Evolutionary conservation across 2,888 invertebrate genomes (phyloP).

Genomic region (Sinotaia quadrata): DNA sequence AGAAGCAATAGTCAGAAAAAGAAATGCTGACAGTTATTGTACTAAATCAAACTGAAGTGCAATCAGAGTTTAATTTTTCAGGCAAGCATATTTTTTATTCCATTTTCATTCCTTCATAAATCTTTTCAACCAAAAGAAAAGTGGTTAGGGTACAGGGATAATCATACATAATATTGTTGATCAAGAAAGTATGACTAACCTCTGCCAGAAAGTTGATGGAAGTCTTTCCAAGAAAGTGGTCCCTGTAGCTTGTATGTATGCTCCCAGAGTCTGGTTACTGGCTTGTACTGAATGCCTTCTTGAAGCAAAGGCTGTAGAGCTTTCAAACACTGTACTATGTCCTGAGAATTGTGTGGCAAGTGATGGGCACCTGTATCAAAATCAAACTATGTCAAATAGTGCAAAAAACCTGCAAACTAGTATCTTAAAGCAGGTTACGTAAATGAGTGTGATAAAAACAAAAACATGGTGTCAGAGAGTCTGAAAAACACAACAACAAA

Average conservation of each 20-base stretch:
- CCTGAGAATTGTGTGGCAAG: conserved; percentile 81
- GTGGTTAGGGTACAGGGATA: too few species aligned
- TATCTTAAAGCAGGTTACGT: too few species aligned
- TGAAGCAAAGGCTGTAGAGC: conserved; percentile 92
- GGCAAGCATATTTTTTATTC: too few species aligned
- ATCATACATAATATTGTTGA: too few species aligned
- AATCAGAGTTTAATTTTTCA: not conserved
- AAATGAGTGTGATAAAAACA: too few species aligned
- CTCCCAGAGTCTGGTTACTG: conserved; percentile 85
- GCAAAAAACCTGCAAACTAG: not conserved
- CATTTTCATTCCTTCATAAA: too few species aligned
- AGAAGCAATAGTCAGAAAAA: too few species aligned
- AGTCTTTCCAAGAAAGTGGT: conserved; percentile 98
- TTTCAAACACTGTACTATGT: conserved; percentile 92
- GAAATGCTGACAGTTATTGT: too few species aligned
- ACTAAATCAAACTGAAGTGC: too few species aligned
- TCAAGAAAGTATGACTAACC: conserved; percentile 71
- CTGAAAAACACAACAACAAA: too few species aligned
- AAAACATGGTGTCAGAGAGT: too few species aligned
- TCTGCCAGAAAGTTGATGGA: conserved; percentile 94
- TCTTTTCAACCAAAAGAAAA: too few species aligned
- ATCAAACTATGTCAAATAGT: not conserved
- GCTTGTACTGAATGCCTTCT: conserved; percentile 94
- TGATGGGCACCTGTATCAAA: conserved; percentile 48
- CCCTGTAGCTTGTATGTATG: conserved; percentile 93